Evolutionary conservation across 35 echinoderm and acorn worm species (phyloP), one percentile per base, ranked within the genome.

Genomic region (Strongylocentrotus purpuratus): DNA sequence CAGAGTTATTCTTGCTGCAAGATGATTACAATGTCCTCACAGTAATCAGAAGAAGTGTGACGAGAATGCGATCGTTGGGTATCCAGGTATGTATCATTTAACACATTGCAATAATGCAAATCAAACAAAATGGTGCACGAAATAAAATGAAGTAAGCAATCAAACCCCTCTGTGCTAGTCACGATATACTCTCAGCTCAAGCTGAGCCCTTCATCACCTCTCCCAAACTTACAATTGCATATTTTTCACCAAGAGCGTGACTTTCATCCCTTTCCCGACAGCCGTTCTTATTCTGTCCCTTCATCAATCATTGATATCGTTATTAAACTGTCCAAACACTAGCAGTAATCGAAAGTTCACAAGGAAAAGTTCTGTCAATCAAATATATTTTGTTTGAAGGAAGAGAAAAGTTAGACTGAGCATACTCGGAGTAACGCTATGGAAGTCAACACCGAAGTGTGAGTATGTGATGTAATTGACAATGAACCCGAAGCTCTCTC

Each of bases 241-340:
- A 78, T 89, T 89, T 33, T 89, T 32, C 32, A 89, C 45, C 32
- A 89, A 89, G 87, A 89, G 87, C 87, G 87, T 89, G 87, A 89
- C 87, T 89, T 78, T 78, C 65, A 78, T 22, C 65, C 18, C 65
- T 78, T 78, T 78, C 65, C n/a, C 65, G 65, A 78, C 65, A 25
- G 65, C 65, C 65, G 65, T 78, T 18, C 65, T 78, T n/a, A 45
- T 89, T 89, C 45, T 31, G n/a, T 46, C 15, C 87, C 41, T 89
- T 89, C 45, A 46, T 89, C 87, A 89, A 89, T 89, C 45, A 89
- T 89, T 15, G 87, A 89, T 89, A 46, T 89, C 33, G 87, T 89
- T 89, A 46, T 89, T 89, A 89, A 45, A 89, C 87, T 89, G 45
- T 33, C 87, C 87, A 89, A 89, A 89, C 87, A 89, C 87, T 89